Percentiles rank a stretch among this genome's conserved stretches.
Conservation (phyloP, 2,113 vertebrate genomes). For the Pyrgilauda ruficollis region DNA sequence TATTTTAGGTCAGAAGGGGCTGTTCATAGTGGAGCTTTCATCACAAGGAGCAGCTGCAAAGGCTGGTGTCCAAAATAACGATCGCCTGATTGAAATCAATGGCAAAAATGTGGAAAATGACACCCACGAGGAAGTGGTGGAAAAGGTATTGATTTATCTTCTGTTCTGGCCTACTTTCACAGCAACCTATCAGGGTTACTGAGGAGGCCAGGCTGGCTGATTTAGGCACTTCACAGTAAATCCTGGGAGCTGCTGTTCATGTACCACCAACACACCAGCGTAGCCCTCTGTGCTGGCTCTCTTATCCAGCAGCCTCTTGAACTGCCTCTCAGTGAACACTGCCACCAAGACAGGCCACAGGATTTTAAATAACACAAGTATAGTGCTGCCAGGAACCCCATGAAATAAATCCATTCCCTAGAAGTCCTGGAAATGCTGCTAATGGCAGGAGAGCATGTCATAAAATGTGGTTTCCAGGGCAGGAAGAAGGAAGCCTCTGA, state of each 20-base stretch:
- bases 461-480: neutral
- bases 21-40: constrained; percentile 80
- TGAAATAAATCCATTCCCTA: neutral
- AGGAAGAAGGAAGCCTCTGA: neutral
- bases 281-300: neutral
- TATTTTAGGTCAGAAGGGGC: constrained; percentile 76
- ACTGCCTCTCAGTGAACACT: neutral
- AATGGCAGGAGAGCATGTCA: neutral
- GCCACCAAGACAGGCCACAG: neutral
- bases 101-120: constrained; percentile 81
- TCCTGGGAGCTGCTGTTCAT: neutral
- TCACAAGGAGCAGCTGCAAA: constrained; percentile 78
- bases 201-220: neutral
- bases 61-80: constrained; percentile 81
- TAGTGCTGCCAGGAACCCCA: neutral
- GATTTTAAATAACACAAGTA: neutral
- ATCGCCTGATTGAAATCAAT: constrained; percentile 89
- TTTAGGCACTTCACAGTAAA: neutral
- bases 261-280: neutral
- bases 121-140: constrained; percentile 81
- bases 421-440: neutral
- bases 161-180: constrained; percentile 2
- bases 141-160: constrained; percentile 72
- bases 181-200: neutral
- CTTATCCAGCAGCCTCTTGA: neutral